These are phyloP conservation scores for Nannobrachium achirus DNA, from an alignment of 2,113 vertebrate genomes.

Conservation along the genomic window DNA sequence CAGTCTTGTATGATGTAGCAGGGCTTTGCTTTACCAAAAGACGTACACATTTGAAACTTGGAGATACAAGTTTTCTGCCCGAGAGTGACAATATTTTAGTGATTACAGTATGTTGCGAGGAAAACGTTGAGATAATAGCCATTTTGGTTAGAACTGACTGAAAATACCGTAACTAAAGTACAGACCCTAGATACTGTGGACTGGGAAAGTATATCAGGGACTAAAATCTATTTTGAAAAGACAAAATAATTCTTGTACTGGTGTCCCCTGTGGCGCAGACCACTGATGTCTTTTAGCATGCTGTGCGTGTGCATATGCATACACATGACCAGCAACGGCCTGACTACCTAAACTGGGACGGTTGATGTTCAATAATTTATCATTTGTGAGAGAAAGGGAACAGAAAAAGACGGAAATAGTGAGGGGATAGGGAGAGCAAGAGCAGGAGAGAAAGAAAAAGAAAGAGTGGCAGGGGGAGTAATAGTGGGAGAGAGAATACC, in stretches of 20 bases:
- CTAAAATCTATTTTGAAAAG: constrained; percentile 29
- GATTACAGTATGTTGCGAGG: too few relatives aligned
- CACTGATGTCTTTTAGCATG: constrained; percentile 46
- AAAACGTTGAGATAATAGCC: too few relatives aligned
- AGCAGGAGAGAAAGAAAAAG: constrained; percentile 4
- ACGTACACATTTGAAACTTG: too few relatives aligned
- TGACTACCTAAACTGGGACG: constrained; percentile 31
- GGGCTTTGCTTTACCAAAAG: too few relatives aligned
- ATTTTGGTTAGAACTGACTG: too few relatives aligned
- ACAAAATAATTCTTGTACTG: constrained; percentile 1
- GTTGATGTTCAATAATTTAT: constrained; percentile 55
- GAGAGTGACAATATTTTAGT: too few relatives aligned
- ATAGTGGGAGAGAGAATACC: not conserved
- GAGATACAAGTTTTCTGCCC: too few relatives aligned
- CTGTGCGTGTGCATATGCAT: not conserved
- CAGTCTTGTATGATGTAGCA: too few relatives aligned
- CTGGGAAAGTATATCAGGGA: constrained; percentile 48
- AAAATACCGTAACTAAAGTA: too few relatives aligned
- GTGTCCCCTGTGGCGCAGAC: constrained; percentile 31
- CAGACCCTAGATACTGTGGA: not conserved
- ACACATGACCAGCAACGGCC: constrained; percentile 8
- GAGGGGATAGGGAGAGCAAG: not conserved
- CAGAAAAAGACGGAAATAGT: not conserved
- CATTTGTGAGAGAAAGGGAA: constrained; percentile 9
- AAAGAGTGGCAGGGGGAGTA: not conserved